Percentiles rank a stretch among this genome's conserved stretches.
Conservation (phyloP, 2,888 invertebrate genomes). For the Athripsodes cinereus region DNA sequence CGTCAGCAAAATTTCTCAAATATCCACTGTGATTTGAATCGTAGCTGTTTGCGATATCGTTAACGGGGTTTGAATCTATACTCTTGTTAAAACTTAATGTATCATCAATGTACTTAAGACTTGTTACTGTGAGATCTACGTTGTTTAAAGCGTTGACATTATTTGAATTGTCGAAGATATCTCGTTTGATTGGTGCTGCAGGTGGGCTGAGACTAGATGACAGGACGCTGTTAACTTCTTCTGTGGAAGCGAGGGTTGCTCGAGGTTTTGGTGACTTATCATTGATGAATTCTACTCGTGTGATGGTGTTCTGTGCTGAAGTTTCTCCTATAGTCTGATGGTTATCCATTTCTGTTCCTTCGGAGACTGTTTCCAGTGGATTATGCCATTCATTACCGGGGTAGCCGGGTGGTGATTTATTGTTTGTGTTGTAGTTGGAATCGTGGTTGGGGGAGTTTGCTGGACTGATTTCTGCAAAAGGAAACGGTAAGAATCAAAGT, state of each 20-base stretch:
- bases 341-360: constrained; percentile 17
- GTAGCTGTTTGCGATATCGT: constrained; percentile 48
- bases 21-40: constrained; percentile 42
- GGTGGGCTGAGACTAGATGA: constrained; percentile 47
- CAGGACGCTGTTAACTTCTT: constrained; percentile 45
- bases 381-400: constrained; percentile 15
- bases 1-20: constrained; percentile 44
- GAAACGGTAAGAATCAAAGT: no score
- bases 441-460: constrained; percentile 42
- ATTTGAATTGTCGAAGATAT: constrained; percentile 39
- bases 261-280: constrained; percentile 37
- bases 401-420: background rate
- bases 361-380: constrained; percentile 20
- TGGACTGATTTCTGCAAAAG: constrained; percentile 43
- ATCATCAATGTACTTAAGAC: constrained; percentile 58
- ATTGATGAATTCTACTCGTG: constrained; percentile 9
- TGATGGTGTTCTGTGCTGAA: constrained; percentile 50
- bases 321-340: constrained; percentile 10
- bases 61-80: constrained; percentile 44
- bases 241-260: constrained; percentile 49
- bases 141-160: constrained; percentile 45
- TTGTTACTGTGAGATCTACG: constrained; percentile 49
- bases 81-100: constrained; percentile 48
- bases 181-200: constrained; percentile 36
- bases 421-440: constrained; percentile 10